Percentiles rank a stretch among this genome's conserved stretches.
These are phyloP conservation scores for Drosophila bifasciata DNA, from an alignment of 1,140 invertebrate species.

Conservation along the genomic window DNA sequence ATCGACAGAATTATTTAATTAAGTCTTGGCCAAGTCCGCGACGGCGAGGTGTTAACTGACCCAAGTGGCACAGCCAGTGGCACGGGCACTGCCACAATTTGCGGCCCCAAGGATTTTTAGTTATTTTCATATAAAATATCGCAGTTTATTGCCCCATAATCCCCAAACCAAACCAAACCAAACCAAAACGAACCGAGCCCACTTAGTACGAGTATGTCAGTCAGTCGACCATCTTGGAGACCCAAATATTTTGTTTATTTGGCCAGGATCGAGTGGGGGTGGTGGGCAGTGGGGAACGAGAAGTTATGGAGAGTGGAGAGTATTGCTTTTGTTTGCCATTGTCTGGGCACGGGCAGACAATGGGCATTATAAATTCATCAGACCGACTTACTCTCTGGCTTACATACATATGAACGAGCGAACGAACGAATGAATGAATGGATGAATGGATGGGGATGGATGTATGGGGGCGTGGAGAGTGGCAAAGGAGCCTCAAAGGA, in stretches of 20 bases:
- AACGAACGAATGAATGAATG: no score
- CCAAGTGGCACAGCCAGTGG: constrained; percentile 10
- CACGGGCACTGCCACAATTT: constrained; percentile 18
- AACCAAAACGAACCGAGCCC: background rate
- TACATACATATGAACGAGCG: constrained; percentile 15
- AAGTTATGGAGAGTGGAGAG: background rate
- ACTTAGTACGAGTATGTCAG: constrained; percentile 71
- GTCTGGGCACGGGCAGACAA: constrained; percentile 69
- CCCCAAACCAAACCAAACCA: background rate
- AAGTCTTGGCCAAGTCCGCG: constrained; percentile 48
- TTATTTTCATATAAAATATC: constrained; percentile 50
- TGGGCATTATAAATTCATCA: constrained; percentile 82
- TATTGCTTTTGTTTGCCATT: constrained; percentile 66
- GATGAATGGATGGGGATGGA: background rate
- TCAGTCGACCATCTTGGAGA: constrained; percentile 40
- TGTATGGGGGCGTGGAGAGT: constrained; percentile 4
- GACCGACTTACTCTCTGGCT: constrained; percentile 46
- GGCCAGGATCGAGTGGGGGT: constrained; percentile 2
- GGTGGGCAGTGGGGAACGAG: constrained; percentile 14
- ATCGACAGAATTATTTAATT: constrained; percentile 60
- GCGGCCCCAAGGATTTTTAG: constrained; percentile 43
- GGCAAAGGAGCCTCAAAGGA: background rate
- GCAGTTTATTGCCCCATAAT: constrained; percentile 54
- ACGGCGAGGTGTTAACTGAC: constrained; percentile 49
- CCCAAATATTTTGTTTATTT: constrained; percentile 45